These are phyloP conservation scores for Gadopsis bispinosus DNA, from an alignment of 2,797 vertebrate genomes.

Conservation along the genomic window DNA sequence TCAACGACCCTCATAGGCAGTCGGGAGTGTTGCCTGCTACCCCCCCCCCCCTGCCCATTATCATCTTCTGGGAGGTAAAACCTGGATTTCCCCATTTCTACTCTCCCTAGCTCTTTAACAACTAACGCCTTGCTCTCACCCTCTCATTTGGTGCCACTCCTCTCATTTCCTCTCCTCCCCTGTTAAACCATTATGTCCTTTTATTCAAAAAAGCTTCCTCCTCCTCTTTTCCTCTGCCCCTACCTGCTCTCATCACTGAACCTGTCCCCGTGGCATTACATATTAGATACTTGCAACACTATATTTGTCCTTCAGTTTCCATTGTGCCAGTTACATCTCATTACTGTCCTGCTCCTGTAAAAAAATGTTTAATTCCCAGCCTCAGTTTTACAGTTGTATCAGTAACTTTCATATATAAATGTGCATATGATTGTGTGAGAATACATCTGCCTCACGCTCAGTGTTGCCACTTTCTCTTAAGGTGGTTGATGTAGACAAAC, in stretches of 20 bases:
- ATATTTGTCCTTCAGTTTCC: background rate
- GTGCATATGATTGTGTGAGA: background rate
- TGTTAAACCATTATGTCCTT: slow-evolving; percentile 71
- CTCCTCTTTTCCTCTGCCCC: slow-evolving; percentile 39
- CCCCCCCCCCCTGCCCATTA: slow-evolving; percentile 15
- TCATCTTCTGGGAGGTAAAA: slow-evolving; percentile 82
- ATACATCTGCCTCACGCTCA: background rate
- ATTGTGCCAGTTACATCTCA: background rate
- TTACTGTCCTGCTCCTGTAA: background rate
- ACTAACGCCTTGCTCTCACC: slow-evolving; percentile 67
- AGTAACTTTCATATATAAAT: background rate
- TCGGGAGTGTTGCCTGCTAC: slow-evolving; percentile 13
- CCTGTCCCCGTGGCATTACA: background rate
- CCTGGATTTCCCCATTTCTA: slow-evolving; percentile 84
- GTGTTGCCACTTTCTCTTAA: too few relatives aligned
- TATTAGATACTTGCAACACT: background rate
- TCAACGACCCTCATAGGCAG: slow-evolving; percentile 69
- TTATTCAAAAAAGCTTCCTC: slow-evolving; percentile 52
- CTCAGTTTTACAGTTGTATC: background rate
- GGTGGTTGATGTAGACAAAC: too few relatives aligned
- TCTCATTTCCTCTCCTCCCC: slow-evolving; percentile 77
- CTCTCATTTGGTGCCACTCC: slow-evolving; percentile 78
- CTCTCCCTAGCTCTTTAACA: slow-evolving; percentile 79
- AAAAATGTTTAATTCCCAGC: background rate
- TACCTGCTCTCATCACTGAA: slow-evolving; percentile 41